A percentile compares a stretch with the other conserved stretches of the same genome.
These are phyloP conservation scores for human (Homo sapiens) DNA, from an alignment of 2,113 vertebrate genomes.

Conservation along the genomic window DNA sequence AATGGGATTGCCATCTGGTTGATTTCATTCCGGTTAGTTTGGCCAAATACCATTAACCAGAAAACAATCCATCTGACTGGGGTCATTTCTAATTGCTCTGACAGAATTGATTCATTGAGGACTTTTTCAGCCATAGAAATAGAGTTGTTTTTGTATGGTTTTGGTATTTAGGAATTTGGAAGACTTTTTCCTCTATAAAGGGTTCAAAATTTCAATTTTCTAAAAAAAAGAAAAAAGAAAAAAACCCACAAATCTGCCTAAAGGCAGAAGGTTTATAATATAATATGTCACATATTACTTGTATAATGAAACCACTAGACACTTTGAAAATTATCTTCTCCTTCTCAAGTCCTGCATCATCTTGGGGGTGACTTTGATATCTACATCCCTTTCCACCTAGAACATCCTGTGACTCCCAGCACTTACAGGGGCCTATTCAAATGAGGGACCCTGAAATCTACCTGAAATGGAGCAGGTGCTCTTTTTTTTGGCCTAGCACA, in stretches of 20 bases:
- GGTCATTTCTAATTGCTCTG: conserved; percentile 52
- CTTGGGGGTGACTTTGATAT: background rate
- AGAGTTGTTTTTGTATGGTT: conserved; percentile 35
- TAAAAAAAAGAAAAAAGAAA: no score
- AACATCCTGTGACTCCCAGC: background rate
- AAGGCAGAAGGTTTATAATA: conserved; percentile 58
- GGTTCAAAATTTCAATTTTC: conserved; percentile 9
- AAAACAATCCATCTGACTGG: conserved; percentile 40
- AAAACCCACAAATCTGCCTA: background rate
- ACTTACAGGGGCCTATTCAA: background rate
- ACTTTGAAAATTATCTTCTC: background rate
- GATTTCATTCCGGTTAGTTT: conserved; percentile 55
- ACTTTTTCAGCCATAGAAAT: conserved; percentile 37
- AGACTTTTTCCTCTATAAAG: background rate
- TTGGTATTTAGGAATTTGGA: conserved; percentile 57
- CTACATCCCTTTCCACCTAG: background rate
- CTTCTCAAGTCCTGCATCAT: background rate
- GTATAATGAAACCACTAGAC: conserved; percentile 37
- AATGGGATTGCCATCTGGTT: conserved; percentile 53
- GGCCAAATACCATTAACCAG: conserved; percentile 39
- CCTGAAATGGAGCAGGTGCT: background rate
- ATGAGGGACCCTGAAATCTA: background rate
- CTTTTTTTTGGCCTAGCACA: background rate
- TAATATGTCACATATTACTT: conserved; percentile 14
- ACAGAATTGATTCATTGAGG: conserved; percentile 36